Base-by-base conservation (phyloP, 1,140 invertebrate species). In the Idris sp. region DNA sequence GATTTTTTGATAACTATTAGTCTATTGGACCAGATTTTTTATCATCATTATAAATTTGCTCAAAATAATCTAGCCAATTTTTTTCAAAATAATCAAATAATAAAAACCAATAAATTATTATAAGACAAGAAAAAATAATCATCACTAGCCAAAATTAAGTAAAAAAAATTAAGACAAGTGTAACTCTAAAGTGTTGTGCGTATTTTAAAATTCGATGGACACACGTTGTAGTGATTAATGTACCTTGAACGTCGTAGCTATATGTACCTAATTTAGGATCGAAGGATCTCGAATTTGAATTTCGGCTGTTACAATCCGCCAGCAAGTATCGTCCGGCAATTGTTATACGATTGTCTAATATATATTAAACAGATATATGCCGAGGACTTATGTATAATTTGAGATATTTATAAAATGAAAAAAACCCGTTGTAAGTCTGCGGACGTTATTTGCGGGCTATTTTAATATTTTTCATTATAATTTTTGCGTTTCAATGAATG, bases 161-260 rank as follows among this genome's bases (percentile, higher is more conserved):
- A n/a, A n/a, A n/a, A n/a, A n/a, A n/a, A n/a, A n/a, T n/a, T n/a
- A n/a, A n/a, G n/a, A n/a, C n/a, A n/a, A n/a, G n/a, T n/a, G n/a
- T n/a, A n/a, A n/a, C n/a, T n/a, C n/a, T n/a, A n/a, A n/a, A n/a
- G n/a, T n/a, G n/a, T n/a, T n/a, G n/a, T n/a, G n/a, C n/a, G n/a
- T n/a, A n/a, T n/a, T n/a, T n/a, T n/a, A 51, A 41, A 35, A 46
- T 49, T 28, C 9, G 6, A 83, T 79, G 80, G 79, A 73, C 79
- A 80, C 78, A 79, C 80, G 79, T 74, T 58, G 79, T 82, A 84
- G 80, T 84, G 80, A 81, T 82, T 83, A 83, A 80, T 77, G 73
- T 79, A 76, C 69, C 76, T 78, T 73, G 64, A 79, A 77, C 74
- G 69, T 74, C 48, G 76, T 80, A 80, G 76, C 75, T 71, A 78